These are phyloP conservation scores for Diachasmimorpha longicaudata DNA, from an alignment of 1,140 invertebrate genomes.

Conservation along the genomic window DNA sequence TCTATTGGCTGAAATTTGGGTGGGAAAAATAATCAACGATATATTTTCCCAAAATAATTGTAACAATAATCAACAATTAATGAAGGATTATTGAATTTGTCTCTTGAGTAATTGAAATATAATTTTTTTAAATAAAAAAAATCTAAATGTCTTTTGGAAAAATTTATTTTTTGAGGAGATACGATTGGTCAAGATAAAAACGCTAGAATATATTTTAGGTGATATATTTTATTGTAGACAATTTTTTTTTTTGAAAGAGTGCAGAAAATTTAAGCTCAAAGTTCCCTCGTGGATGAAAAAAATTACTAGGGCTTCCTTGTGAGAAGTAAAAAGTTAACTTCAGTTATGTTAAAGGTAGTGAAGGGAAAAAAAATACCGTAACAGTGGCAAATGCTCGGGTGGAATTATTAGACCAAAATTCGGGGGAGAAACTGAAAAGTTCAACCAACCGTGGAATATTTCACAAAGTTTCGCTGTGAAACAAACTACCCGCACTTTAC, in stretches of 20 bases:
- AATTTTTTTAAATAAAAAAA: too few species aligned
- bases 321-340: neutral
- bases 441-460: slow-evolving; percentile 18
- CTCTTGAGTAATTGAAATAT: too few species aligned
- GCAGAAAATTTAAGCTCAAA: neutral
- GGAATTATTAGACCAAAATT: slow-evolving; percentile 27
- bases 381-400: slow-evolving; percentile 14
- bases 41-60: too few species aligned
- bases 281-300: neutral
- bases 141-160: too few species aligned
- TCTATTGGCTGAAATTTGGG: too few species aligned
- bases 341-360: neutral
- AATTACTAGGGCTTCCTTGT: neutral
- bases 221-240: too few species aligned
- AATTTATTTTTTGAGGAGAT: neutral
- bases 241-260: too few species aligned
- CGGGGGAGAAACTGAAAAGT: slow-evolving; percentile 10
- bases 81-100: too few species aligned
- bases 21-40: too few species aligned
- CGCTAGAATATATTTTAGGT: too few species aligned
- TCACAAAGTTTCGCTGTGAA: slow-evolving; percentile 15
- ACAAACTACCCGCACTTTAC: neutral
- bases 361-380: slow-evolving; percentile 8
- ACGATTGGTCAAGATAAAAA: too few species aligned
- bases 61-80: too few species aligned